Evolutionary conservation across 1,140 invertebrate species (phyloP), one percentile per base, ranked within the genome.

Genomic region (Zeugodacus cucurbitae): DNA sequence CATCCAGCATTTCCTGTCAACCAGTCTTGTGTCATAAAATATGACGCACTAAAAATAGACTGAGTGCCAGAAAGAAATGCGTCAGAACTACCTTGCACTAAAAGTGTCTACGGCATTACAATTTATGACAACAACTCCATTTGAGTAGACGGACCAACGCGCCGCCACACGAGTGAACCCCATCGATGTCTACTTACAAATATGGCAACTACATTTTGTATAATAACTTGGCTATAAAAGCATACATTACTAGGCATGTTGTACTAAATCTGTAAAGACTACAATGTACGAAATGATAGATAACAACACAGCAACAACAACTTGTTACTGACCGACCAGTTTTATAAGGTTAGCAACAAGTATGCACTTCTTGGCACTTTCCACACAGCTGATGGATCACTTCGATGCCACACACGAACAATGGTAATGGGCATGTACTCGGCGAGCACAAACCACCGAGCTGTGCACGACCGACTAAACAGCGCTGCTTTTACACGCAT

Each of bases 401-500:
- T 74, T 22, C 34, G 2, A 41, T 74, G 67, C 67, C 67, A 74
- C 67, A 74, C 67, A 74, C 67, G 67, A 74, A 37, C 20, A 74
- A 74, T 37, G 64, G 64, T 26, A 67, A 32, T 32, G 29, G 48
- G 26, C 44, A 48, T 82, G n/a, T 34, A 82, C n/a, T n/a, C n/a
- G n/a, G n/a, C 41, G 44, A 48, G 22, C 10, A 3, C 74, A 41
- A n/a, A n/a, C n/a, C n/a, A 41, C 34, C 41, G 22, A 41, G 14
- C 17, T 44, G 10, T 7, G 29, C n/a, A 22, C 70, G n/a, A 14
- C 70, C 29, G 48, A 82, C 6, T n/a, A 48, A 41, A 7, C 44
- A n/a, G n/a, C n/a, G n/a, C n/a, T n/a, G 44, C 74, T 82, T 82
- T 54, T 82, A 82, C 74, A 82, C 74, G 74, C 74, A 82, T 82